A percentile compares a stretch with the other conserved stretches of the same genome.
These are phyloP conservation scores for Ardeotis arabs DNA, from an alignment of 2,113 vertebrate species.

Conservation along the genomic window DNA sequence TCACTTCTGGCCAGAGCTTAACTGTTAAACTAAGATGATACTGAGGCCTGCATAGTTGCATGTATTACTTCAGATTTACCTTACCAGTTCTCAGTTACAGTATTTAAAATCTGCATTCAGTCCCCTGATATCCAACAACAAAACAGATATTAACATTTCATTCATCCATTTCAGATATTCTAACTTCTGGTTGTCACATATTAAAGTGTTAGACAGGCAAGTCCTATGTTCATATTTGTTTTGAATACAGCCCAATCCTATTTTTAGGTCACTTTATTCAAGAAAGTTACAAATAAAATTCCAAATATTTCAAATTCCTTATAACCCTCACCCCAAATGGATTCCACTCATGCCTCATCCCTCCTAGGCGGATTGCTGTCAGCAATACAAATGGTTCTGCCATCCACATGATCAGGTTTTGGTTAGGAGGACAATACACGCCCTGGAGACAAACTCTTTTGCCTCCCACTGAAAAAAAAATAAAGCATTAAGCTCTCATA, in stretches of 20 bases:
- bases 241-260: not conserved
- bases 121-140: not conserved
- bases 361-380: not conserved
- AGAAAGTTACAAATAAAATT: not conserved
- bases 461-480: not conserved
- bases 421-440: not conserved
- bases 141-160: not conserved
- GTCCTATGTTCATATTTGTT: not conserved
- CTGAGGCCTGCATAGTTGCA: not conserved
- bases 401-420: too few species aligned
- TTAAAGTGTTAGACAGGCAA: not conserved
- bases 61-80: not conserved
- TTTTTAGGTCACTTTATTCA: not conserved
- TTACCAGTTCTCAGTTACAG: not conserved
- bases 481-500: not conserved
- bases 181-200: not conserved
- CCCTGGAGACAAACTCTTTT: not conserved
- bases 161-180: not conserved
- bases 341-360: fast-evolving
- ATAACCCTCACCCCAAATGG: not conserved
- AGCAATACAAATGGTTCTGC: not conserved
- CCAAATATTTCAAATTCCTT: not conserved
- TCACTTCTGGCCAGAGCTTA: not conserved
- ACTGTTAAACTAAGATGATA: not conserved
- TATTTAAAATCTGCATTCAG: not conserved